These are phyloP conservation scores for Argyresthia goedartella DNA, from an alignment of 2,888 invertebrate genomes.

Conservation along the genomic window DNA sequence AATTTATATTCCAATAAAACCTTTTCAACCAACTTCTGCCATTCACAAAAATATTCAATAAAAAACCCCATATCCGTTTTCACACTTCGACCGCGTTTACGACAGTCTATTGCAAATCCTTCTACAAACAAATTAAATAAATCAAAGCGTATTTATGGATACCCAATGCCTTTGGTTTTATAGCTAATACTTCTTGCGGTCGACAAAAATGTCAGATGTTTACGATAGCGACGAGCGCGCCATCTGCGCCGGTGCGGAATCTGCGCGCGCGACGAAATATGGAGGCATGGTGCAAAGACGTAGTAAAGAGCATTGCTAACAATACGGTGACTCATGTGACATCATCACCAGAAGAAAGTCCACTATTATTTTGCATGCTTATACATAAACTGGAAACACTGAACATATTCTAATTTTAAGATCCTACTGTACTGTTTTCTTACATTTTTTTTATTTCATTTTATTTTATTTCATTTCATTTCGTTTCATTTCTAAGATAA, in stretches of 20 bases:
- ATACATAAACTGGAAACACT: too few relatives aligned
- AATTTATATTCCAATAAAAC: not conserved
- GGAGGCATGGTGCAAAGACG: slow-evolving; percentile 9
- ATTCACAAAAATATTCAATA: not conserved
- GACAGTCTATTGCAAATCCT: not conserved
- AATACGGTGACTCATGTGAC: too few relatives aligned
- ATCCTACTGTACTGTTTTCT: too few relatives aligned
- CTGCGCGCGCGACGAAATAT: slow-evolving; percentile 13
- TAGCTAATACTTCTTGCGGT: slow-evolving; percentile 7
- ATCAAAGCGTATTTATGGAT: slow-evolving; percentile 2
- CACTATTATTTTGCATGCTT: too few relatives aligned
- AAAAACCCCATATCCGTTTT: not conserved
- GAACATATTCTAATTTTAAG: too few relatives aligned
- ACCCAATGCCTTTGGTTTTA: slow-evolving; percentile 9
- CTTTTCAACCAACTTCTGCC: not conserved
- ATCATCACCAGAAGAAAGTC: too few relatives aligned
- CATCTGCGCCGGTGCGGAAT: slow-evolving; percentile 12
- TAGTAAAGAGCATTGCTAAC: too few relatives aligned
- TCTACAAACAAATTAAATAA: not conserved
- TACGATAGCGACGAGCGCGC: slow-evolving; percentile 17
- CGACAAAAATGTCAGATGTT: slow-evolving; percentile 25
- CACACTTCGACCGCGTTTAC: not conserved
- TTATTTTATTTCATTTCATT: too few relatives aligned
- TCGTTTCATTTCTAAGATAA: too few relatives aligned
- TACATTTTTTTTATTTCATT: too few relatives aligned